Conservation (phyloP, 2,797 vertebrate species). For the Cryptoblepharus egeriae region DNA sequence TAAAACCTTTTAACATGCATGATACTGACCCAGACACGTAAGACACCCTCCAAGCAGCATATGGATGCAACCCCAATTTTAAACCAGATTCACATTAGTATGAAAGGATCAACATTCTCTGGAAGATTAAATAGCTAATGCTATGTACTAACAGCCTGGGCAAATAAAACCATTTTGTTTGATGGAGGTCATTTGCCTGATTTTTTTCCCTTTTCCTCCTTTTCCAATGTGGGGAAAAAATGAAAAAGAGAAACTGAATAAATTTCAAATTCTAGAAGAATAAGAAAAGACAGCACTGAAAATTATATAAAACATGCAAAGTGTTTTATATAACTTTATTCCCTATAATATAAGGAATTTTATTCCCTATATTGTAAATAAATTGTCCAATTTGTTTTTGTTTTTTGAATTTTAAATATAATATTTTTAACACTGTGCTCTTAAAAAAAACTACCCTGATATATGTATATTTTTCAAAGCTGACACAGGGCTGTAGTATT, state of each 20-base stretch:
- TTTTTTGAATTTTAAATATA: neutral
- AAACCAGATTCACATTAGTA: too few species aligned
- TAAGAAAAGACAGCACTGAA: neutral
- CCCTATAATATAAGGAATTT: neutral
- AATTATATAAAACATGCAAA: neutral
- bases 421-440: neutral
- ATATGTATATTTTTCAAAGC: conserved; percentile 52
- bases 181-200: neutral
- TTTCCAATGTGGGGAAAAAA: neutral
- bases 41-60: too few species aligned
- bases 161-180: neutral
- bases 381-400: neutral
- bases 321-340: neutral
- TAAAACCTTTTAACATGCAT: too few species aligned
- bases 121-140: too few species aligned
- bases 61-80: neutral
- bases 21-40: too few species aligned
- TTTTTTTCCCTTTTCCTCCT: neutral
- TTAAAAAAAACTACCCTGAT: neutral
- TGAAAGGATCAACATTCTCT: too few species aligned
- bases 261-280: neutral
- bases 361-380: neutral
- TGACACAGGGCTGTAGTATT: conserved; percentile 68
- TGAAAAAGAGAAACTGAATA: neutral
- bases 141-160: too few species aligned